Conservation (phyloP, 2,113 vertebrate species). For the Chaetorhynchus papuensis region DNA sequence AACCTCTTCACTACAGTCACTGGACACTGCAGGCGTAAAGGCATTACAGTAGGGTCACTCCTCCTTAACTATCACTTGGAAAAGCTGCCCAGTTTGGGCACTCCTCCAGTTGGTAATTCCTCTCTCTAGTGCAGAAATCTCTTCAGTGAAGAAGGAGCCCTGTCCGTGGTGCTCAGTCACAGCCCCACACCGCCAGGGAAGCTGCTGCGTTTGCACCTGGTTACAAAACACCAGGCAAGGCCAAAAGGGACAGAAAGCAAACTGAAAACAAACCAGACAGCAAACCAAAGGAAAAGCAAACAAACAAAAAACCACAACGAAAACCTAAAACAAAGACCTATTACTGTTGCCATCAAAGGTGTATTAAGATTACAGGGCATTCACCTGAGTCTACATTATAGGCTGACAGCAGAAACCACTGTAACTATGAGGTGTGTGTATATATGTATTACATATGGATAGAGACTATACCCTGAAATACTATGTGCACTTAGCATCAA, state of each 20-base stretch:
- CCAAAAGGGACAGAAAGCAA: not conserved
- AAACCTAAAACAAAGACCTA: not conserved
- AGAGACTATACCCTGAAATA: not conserved
- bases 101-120: not conserved
- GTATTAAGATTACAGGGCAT: not conserved
- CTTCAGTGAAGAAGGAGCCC: not conserved
- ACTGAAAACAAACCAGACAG: not conserved
- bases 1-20: not conserved
- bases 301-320: not conserved
- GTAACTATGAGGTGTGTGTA: not conserved
- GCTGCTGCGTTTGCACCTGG: not conserved
- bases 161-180: conserved; percentile 55
- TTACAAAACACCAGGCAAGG: not conserved
- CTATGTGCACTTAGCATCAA: not conserved
- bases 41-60: not conserved
- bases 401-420: not conserved
- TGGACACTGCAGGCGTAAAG: not conserved
- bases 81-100: not conserved
- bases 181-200: accelerated
- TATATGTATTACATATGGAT: not conserved
- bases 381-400: not conserved
- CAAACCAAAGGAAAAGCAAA: not conserved
- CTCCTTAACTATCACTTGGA: not conserved
- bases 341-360: not conserved
- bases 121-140: not conserved